Percentiles rank a stretch among this genome's conserved stretches.
Conservation (phyloP, 1,140 invertebrate genomes). For the Helicorthomorpha holstii region DNA sequence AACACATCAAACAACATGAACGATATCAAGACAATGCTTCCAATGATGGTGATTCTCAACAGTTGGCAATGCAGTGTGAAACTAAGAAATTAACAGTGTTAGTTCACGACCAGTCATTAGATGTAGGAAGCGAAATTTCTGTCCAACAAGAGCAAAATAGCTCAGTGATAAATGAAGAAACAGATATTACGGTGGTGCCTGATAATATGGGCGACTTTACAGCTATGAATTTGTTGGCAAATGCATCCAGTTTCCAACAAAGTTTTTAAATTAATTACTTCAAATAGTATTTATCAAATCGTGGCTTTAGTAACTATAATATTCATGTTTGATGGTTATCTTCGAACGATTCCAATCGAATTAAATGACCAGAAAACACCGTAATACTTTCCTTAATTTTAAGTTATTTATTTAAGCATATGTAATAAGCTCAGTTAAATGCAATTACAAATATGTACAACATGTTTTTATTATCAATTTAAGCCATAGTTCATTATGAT, state of each 20-base stretch:
- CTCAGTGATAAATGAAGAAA: slow-evolving; percentile 1
- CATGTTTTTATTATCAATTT: too few species aligned
- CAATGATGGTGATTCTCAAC: not conserved
- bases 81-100: slow-evolving; percentile 8
- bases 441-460: not conserved
- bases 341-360: too few species aligned
- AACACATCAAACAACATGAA: slow-evolving; percentile 20
- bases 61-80: slow-evolving; percentile 6
- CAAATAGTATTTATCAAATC: too few species aligned
- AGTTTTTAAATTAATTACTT: slow-evolving; percentile 10
- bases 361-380: too few species aligned
- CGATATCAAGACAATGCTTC: not conserved
- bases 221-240: slow-evolving; percentile 13
- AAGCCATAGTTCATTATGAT: not conserved
- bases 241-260: slow-evolving; percentile 11
- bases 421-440: not conserved
- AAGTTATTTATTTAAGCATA: not conserved
- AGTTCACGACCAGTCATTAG: slow-evolving; percentile 10
- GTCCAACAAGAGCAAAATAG: slow-evolving; percentile 2
- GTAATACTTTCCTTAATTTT: too few species aligned
- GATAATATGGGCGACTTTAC: slow-evolving; percentile 12
- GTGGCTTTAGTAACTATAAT: too few species aligned
- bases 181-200: slow-evolving; percentile 6
- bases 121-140: slow-evolving; percentile 8
- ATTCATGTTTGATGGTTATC: too few species aligned